A percentile compares a stretch with the other conserved stretches of the same genome.
phyloP scores from a whole-genome alignment of 2,888 invertebrate species.

The Pachycephus smyrnensis region DNA sequence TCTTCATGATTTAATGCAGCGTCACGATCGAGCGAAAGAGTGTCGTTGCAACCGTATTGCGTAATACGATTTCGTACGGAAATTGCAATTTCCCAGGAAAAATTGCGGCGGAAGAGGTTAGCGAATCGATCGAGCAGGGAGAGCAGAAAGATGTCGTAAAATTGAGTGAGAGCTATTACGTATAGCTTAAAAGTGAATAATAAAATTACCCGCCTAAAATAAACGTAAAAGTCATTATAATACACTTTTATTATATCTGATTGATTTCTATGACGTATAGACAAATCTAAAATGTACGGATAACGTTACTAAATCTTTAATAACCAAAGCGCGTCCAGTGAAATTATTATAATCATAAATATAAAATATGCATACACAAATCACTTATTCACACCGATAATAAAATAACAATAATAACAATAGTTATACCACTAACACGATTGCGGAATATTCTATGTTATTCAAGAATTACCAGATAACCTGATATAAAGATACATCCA shows the following conservation, averaged over 20 bases:
- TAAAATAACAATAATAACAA: background rate
- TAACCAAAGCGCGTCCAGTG: too few relatives aligned
- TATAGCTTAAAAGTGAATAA: background rate
- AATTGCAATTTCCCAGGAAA: slow-evolving; percentile 4
- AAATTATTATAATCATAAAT: too few relatives aligned
- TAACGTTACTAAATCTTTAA: background rate
- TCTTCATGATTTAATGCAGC: background rate
- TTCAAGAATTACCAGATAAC: background rate
- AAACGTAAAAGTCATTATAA: too few relatives aligned
- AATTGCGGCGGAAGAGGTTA: background rate
- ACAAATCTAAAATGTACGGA: background rate
- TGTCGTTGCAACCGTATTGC: background rate
- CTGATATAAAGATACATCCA: background rate
- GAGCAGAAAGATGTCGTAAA: slow-evolving; percentile 3
- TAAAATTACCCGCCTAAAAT: background rate
- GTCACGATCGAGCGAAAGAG: background rate
- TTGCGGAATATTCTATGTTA: background rate
- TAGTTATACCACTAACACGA: background rate
- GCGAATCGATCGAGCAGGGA: background rate
- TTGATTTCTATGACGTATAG: background rate
- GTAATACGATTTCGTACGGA: slow-evolving; percentile 4
- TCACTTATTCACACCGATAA: too few relatives aligned
- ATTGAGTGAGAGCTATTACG: background rate
- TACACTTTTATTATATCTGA: background rate
- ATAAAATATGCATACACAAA: too few relatives aligned